Conservation (phyloP, 2,797 vertebrate genomes). For the Myiotriccus ornatus region DNA sequence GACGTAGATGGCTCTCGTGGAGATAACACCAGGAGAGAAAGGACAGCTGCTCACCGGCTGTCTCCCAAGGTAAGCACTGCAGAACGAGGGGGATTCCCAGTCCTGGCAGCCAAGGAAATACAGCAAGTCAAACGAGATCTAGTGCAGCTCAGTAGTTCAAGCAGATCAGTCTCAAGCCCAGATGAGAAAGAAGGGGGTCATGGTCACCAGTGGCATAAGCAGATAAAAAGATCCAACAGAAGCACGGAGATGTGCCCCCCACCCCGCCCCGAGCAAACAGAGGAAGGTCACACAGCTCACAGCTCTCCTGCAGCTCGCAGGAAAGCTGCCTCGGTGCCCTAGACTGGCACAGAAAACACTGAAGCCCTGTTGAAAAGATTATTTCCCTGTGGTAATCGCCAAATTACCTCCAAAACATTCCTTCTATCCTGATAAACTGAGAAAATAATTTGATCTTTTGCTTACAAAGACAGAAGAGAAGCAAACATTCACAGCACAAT, state of each 20-base stretch:
- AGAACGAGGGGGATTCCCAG: background rate
- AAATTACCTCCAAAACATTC: background rate
- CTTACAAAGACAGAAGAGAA: background rate
- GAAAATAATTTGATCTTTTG: background rate
- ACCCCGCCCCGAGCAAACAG: background rate
- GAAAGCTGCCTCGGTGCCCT: background rate
- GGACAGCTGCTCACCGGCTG: background rate
- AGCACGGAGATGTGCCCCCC: background rate
- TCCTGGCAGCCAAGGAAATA: background rate
- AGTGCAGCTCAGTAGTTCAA: background rate
- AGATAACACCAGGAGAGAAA: background rate
- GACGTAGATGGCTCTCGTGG: background rate
- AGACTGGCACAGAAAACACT: background rate
- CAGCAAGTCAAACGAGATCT: background rate
- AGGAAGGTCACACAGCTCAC: background rate
- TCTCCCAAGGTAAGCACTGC: background rate
- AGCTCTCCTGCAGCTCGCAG: background rate
- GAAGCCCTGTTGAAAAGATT: background rate
- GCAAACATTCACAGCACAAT: background rate
- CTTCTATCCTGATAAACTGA: background rate
- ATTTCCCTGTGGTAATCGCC: background rate
- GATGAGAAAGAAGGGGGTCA: background rate
- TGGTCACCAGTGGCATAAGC: background rate
- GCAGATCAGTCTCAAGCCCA: background rate
- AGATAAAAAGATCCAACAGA: conserved; percentile 22